Conservation (phyloP, 2,888 invertebrate genomes). For the Acanthococcus lagerstroemiae region DNA sequence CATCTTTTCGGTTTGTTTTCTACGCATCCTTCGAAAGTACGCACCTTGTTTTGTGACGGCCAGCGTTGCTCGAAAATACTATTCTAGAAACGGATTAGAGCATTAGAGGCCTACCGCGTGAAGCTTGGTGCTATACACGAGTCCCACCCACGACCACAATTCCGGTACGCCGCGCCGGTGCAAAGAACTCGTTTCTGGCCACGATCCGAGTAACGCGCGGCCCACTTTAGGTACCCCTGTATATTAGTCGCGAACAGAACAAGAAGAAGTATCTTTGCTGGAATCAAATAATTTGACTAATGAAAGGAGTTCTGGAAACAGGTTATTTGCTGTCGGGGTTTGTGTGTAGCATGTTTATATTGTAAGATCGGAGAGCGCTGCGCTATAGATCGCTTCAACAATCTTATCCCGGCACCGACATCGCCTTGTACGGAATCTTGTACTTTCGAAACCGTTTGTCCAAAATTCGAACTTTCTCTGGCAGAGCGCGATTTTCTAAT, state of each 20-base stretch:
- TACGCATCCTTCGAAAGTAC: too few species aligned
- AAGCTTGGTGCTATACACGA: too few species aligned
- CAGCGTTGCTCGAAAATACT: too few species aligned
- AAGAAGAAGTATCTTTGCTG: slow-evolving; percentile 2
- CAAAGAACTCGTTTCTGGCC: not conserved
- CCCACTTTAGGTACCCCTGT: not conserved
- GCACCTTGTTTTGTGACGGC: too few species aligned
- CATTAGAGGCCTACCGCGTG: too few species aligned
- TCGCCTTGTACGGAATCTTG: slow-evolving; percentile 27
- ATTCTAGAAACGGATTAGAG: too few species aligned
- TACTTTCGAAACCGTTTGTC: slow-evolving; percentile 25
- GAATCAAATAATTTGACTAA: slow-evolving; percentile 29
- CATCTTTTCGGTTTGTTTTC: too few species aligned
- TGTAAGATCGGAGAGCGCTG: slow-evolving; percentile 3
- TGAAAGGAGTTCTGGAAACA: slow-evolving; percentile 29
- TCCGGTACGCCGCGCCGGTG: not conserved
- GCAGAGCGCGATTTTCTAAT: not conserved
- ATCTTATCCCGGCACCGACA: not conserved
- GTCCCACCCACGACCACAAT: not conserved
- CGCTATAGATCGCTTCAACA: slow-evolving; percentile 7
- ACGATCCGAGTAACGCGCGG: not conserved
- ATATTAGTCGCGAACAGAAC: not conserved
- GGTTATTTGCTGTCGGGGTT: slow-evolving; percentile 28
- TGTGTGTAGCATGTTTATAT: not conserved
- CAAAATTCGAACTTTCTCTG: slow-evolving; percentile 26